phyloP scores from a whole-genome alignment of 2,797 vertebrate species.

The Sebastes reedi region DNA sequence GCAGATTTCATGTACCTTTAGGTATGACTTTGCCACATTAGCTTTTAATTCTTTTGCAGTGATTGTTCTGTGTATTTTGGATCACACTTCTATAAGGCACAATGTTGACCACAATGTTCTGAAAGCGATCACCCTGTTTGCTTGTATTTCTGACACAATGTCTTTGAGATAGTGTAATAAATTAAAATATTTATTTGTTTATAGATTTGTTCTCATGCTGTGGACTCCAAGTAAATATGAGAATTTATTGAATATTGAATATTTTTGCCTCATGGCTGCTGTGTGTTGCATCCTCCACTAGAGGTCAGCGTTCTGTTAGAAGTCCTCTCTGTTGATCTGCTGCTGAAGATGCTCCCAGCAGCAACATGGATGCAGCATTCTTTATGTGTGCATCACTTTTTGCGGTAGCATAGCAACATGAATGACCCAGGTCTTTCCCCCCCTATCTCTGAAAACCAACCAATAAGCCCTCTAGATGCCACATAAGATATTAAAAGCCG shows the following conservation, averaged over 20 bases:
- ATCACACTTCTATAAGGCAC: slow-evolving; percentile 21
- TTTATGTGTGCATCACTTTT: slow-evolving; percentile 5
- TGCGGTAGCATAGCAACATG: slow-evolving; percentile 20
- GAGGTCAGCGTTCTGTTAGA: slow-evolving; percentile 64
- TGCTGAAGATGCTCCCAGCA: not conserved
- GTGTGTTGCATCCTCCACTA: slow-evolving; percentile 54
- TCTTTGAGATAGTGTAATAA: slow-evolving; percentile 62
- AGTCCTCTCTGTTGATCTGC: not conserved
- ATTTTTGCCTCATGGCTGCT: not conserved
- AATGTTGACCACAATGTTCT: slow-evolving; percentile 17
- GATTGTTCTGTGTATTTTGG: slow-evolving; percentile 49
- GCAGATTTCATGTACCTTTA: not conserved
- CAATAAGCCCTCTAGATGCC: slow-evolving; percentile 8
- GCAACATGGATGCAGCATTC: not conserved
- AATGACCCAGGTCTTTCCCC: not conserved
- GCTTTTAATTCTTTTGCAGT: slow-evolving; percentile 26
- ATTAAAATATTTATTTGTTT: slow-evolving; percentile 76
- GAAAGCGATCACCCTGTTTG: slow-evolving; percentile 30
- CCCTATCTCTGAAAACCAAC: not conserved
- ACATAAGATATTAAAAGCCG: slow-evolving; percentile 3
- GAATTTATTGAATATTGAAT: not conserved
- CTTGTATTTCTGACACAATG: slow-evolving; percentile 42
- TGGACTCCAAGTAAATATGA: slow-evolving; percentile 34
- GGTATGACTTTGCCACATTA: slow-evolving; percentile 4
- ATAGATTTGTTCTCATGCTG: slow-evolving; percentile 49